Base-by-base conservation (phyloP, 1,140 invertebrate genomes). In the Spodoptera frugiperda region DNA sequence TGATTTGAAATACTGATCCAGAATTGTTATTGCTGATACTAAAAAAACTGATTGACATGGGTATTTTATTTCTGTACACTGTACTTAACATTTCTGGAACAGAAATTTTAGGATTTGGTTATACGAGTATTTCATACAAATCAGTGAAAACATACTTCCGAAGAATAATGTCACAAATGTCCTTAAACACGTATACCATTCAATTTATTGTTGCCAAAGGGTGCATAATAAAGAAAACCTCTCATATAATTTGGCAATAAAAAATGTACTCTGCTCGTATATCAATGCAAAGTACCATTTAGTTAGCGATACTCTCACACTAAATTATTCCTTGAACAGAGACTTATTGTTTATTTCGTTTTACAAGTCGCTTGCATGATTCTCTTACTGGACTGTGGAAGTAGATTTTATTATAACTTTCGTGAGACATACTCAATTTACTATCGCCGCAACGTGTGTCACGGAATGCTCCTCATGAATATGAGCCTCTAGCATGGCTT, bases 251-350 rank as follows among this genome's bases (percentile, higher is more conserved):
- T 72, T 21, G 53, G 53, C 53, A 55, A 72, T 72, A 72, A 72
- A 75, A 75, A 74, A 73, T 59, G 51, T 46, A 46, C 3, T 44
- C 53, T 46, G 4, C 19, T 61, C 75, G 53, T 77, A 59, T 49
- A 49, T 77, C 75, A 77, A 70, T 68, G 54, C 39, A 70, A 70
- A 59, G 65, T 59, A 11, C 63, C 46, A 51, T 67, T 77, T 70
- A 77, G 57, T n/a, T 51, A 21, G 72, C 39, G 25, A 53, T 15
- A 21, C 21, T 63, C 15, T 14, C 25, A 33, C 48, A 65, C 25
- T 65, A 65, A 46, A 57, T 57, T 72, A 21, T 12, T 53, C 14
- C 12, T 33, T 57, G 15, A 46, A 14, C 46, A 72, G 57, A 39
- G 51, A 17, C 25, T 19, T n/a, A n/a, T n/a, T 17, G 51, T 71